Conservation (phyloP, 2,888 invertebrate genomes). For the Microctonus hyperodae region DNA sequence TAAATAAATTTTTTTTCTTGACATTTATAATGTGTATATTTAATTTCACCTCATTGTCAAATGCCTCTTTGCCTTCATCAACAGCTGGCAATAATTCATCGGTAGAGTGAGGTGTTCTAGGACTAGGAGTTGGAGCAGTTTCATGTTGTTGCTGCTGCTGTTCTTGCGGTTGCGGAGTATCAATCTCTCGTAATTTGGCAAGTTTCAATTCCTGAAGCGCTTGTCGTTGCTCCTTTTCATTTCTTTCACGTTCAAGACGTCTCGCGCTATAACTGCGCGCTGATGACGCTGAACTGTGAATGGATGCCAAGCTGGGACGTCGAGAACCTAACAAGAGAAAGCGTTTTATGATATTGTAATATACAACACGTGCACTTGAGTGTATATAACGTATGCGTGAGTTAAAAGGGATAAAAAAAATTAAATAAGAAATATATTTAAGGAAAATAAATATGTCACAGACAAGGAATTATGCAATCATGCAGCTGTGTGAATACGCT, state of each 20-base stretch:
- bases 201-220: slow-evolving; percentile 78
- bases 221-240: slow-evolving; percentile 79
- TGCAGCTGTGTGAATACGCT: slow-evolving; percentile 13
- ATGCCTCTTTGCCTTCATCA: slow-evolving; percentile 80
- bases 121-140: slow-evolving; percentile 72
- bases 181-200: slow-evolving; percentile 72
- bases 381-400: background rate
- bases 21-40: background rate
- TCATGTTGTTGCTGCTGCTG: slow-evolving; percentile 61
- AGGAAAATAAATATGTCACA: slow-evolving; percentile 1
- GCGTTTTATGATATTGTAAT: background rate
- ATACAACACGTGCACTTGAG: background rate
- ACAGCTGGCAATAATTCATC: slow-evolving; percentile 84
- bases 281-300: slow-evolving; percentile 85
- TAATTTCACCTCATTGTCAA: slow-evolving; percentile 54
- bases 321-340: slow-evolving; percentile 73
- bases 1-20: background rate
- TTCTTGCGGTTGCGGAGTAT: slow-evolving; percentile 67
- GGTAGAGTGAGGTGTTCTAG: slow-evolving; percentile 82
- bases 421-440: background rate
- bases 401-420: background rate
- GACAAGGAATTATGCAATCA: slow-evolving; percentile 9
- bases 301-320: slow-evolving; percentile 85
- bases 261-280: slow-evolving; percentile 83
- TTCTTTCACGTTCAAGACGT: slow-evolving; percentile 81